Evolutionary conservation across 2,113 vertebrate genomes (phyloP), one percentile per base, ranked within the genome.

Genomic region (Mirounga angustirostris): DNA sequence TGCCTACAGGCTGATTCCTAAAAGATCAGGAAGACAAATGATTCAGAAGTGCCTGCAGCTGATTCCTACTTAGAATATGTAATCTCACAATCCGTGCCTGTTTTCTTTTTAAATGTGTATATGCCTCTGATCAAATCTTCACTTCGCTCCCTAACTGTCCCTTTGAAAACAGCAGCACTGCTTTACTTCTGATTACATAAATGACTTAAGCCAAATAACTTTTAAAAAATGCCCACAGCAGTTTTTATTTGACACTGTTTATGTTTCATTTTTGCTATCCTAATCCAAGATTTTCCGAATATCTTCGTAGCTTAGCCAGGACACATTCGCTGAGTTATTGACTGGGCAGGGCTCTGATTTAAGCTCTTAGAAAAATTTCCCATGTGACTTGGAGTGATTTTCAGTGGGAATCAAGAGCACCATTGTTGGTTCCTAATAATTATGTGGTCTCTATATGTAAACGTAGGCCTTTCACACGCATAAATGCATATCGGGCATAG

Each of bases 1-100:
- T 97, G 91, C 94, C 54, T 78, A 50, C 13, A 83, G 84, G 80
- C 69, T 87, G 93, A 83, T 63, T 96, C 84, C 92, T n/a, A 61
- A 89, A 85, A 97, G 97, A 97, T 67, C 96, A 98, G 94, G 93
- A 89, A 97, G 94, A 89, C 56, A 91, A 96, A 52, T 96, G 76
- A 96, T 91, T 50, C 94, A 82, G 67, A 92, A 88, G 58, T 52
- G 93, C 95, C 93, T 58, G 74, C 61, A 92, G 96, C 98, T 92
- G 78, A 81, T 98, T 98, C 94, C 46, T 96, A 61, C 95, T 97
- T 94, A 93, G 97, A 97, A 87, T 96, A 54, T 81, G 4, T 96
- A 91, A 97, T 97, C 86, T 97, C 93, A 95, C 76, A 28, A 71
- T 76, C 28, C 21, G 0, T 5, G 13, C 67, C 71, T 93, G 50